These are phyloP conservation scores for Marisa cornuarietis DNA, from an alignment of 1,140 invertebrate genomes.

Conservation along the genomic window DNA sequence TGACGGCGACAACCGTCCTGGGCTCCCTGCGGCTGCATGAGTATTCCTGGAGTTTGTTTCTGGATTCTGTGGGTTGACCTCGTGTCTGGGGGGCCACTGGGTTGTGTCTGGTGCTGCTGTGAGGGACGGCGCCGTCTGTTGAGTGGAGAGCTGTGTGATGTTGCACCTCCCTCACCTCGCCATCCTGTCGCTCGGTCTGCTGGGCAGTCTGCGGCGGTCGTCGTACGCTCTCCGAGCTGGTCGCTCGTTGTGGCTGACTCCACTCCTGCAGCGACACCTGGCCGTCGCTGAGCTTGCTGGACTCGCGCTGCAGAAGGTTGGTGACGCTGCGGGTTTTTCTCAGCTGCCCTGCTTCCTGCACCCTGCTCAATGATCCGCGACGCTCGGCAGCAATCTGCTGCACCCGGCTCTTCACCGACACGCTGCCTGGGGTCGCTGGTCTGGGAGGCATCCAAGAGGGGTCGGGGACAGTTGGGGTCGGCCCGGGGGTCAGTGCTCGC, in stretches of 20 bases:
- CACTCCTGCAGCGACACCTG: background rate
- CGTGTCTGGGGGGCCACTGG: too few species aligned
- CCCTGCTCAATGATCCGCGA: background rate
- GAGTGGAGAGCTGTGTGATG: too few species aligned
- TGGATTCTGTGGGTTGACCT: conserved; percentile 22
- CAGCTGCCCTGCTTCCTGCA: background rate
- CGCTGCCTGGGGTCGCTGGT: conserved; percentile 10
- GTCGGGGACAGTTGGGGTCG: conserved; percentile 13
- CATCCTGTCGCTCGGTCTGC: too few species aligned
- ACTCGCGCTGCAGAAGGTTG: conserved; percentile 8
- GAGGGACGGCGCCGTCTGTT: too few species aligned
- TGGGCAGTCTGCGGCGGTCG: background rate
- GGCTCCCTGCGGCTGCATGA: conserved; percentile 16
- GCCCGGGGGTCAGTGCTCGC: conserved; percentile 47
- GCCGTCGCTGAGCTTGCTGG: conserved; percentile 1
- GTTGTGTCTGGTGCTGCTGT: too few species aligned
- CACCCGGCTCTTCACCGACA: background rate
- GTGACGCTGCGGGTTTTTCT: conserved; percentile 8
- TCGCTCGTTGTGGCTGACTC: background rate
- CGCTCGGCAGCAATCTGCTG: background rate
- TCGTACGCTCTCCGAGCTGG: background rate
- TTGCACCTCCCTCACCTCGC: background rate
- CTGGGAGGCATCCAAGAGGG: conserved; percentile 26
- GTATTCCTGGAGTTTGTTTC: conserved; percentile 34
- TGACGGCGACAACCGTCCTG: background rate